Evolutionary conservation across 2,797 vertebrate genomes (phyloP).

Genomic region (Hipposideros larvatus): DNA sequence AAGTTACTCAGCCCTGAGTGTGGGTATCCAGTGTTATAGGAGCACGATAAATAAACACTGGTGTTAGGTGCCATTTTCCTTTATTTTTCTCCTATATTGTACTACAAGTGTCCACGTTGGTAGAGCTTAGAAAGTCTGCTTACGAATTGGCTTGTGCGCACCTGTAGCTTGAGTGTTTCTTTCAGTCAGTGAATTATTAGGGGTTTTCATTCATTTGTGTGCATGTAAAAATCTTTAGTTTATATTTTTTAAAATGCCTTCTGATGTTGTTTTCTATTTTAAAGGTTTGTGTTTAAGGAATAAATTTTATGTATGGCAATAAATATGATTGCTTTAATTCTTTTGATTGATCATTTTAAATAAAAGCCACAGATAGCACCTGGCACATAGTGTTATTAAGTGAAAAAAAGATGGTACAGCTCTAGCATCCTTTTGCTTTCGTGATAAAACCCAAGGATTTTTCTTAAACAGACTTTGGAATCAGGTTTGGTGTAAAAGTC

Average conservation of each 20-base stretch:
- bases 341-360: background rate
- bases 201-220: background rate
- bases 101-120: background rate
- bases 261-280: background rate
- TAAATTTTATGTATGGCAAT: background rate
- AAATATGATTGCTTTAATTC: background rate
- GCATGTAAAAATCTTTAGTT: background rate
- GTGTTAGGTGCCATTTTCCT: slow-evolving; percentile 85
- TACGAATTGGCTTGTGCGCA: background rate
- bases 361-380: background rate
- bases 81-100: background rate
- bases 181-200: background rate
- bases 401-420: background rate
- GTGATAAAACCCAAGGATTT: background rate
- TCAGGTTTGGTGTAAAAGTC: background rate
- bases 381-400: background rate
- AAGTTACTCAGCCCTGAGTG: slow-evolving; percentile 90
- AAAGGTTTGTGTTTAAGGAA: background rate
- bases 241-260: background rate
- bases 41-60: no score
- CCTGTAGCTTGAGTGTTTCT: background rate
- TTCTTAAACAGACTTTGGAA: background rate
- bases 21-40: slow-evolving; percentile 85
- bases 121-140: background rate
- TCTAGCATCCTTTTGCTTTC: background rate